Evolutionary conservation across 2,888 invertebrate species (phyloP).

Genomic region (Acronicta psi): DNA sequence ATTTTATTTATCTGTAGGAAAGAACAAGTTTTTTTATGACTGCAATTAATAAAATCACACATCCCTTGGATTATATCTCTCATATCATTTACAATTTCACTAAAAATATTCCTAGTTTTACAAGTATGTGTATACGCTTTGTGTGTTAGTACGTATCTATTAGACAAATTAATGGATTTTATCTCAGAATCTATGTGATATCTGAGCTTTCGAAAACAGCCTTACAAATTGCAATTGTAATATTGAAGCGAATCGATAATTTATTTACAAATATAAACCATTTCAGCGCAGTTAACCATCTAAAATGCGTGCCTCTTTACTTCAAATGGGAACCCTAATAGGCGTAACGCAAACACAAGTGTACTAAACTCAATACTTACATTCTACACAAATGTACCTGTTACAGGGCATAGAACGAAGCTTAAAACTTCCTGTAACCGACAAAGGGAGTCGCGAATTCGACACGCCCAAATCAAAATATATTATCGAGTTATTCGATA

Average conservation of each 20-base stretch:
- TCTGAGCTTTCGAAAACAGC: background rate
- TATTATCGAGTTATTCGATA: constrained; percentile 74
- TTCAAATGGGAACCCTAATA: constrained; percentile 70
- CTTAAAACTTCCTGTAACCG: constrained; percentile 81
- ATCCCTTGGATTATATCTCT: no score
- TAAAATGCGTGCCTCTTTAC: constrained; percentile 66
- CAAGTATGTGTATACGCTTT: no score
- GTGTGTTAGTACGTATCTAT: no score
- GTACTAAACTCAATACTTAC: constrained; percentile 68
- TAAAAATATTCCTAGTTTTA: no score
- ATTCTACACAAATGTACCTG: constrained; percentile 74
- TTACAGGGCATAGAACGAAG: constrained; percentile 69
- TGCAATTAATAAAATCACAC: no score
- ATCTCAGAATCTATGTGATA: no score
- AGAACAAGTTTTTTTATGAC: no score
- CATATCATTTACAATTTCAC: no score
- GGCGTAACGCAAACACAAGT: constrained; percentile 87
- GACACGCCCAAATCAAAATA: constrained; percentile 89
- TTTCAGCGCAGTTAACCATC: constrained; percentile 57
- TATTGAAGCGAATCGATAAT: constrained; percentile 43
- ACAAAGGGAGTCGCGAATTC: constrained; percentile 80
- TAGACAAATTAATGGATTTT: no score
- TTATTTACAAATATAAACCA: constrained; percentile 62
- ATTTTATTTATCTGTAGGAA: no score
- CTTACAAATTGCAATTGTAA: constrained; percentile 6